Evolutionary conservation across 2,888 invertebrate genomes (phyloP).

Genomic region (Ariolimax columbianus): DNA sequence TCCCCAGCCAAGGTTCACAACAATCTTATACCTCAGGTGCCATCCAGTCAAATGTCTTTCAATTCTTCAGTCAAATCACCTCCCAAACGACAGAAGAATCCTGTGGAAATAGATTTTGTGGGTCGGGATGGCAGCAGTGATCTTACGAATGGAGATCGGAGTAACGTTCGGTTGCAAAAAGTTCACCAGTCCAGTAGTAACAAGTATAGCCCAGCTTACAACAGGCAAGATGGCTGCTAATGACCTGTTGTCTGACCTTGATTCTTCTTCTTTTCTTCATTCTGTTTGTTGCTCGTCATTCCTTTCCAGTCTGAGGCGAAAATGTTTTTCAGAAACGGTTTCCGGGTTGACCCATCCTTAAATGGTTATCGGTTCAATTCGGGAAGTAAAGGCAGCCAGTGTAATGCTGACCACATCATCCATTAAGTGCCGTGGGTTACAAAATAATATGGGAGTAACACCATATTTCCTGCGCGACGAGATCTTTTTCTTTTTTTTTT

Average conservation of each 20-base stretch:
- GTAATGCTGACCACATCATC: too few species aligned
- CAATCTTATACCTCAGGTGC: not conserved
- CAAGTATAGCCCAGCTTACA: slow-evolving; percentile 43
- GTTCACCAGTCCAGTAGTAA: slow-evolving; percentile 26
- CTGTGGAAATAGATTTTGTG: not conserved
- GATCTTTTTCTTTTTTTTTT: too few species aligned
- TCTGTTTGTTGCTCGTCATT: too few species aligned
- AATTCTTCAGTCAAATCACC: slow-evolving; percentile 14
- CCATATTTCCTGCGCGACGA: too few species aligned
- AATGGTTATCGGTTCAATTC: too few species aligned
- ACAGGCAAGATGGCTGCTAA: slow-evolving; percentile 28
- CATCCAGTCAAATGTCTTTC: slow-evolving; percentile 28
- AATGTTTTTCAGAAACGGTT: too few species aligned
- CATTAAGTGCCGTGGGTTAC: too few species aligned
- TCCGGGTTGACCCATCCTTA: too few species aligned
- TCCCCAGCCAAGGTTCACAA: slow-evolving; percentile 1
- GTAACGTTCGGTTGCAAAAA: not conserved
- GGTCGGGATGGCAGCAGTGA: not conserved
- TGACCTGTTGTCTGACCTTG: not conserved
- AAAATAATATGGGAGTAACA: too few species aligned
- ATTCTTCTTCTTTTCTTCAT: not conserved
- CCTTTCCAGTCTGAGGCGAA: too few species aligned
- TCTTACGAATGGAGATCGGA: not conserved
- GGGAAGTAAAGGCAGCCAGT: too few species aligned
- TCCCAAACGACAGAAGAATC: slow-evolving; percentile 3